These are phyloP conservation scores for Dryobates pubescens DNA, from an alignment of 2,797 vertebrate genomes.

Conservation along the genomic window DNA sequence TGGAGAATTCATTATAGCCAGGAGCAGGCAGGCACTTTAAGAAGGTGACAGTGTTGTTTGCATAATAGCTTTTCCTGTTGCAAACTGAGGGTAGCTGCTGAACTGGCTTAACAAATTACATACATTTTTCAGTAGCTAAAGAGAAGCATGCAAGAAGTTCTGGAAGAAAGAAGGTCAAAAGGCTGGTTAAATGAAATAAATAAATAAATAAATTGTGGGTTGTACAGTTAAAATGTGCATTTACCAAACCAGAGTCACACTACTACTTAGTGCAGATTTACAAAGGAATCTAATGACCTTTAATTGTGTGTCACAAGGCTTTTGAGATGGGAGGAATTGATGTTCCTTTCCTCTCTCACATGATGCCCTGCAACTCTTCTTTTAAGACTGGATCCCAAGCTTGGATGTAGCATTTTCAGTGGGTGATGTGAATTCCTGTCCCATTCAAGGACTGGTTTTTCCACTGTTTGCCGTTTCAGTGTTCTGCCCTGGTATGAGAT, in stretches of 20 bases:
- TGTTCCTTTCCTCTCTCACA: neutral
- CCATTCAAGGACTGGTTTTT: neutral
- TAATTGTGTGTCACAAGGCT: neutral
- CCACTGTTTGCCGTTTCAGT: neutral
- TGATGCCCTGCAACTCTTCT: neutral
- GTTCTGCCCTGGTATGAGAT: neutral
- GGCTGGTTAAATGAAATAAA: neutral
- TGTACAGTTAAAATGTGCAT: neutral
- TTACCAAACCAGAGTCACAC: neutral
- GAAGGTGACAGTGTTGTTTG: conserved; percentile 22
- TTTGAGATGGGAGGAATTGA: neutral
- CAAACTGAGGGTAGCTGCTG: neutral
- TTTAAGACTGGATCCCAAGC: neutral
- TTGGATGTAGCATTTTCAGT: neutral
- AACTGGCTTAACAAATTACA: neutral
- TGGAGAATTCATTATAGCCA: conserved; percentile 39
- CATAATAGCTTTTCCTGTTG: neutral
- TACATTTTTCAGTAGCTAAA: neutral
- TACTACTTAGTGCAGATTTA: neutral
- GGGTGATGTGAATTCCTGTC: neutral
- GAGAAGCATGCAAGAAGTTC: neutral
- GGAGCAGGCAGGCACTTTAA: neutral
- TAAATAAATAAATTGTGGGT: neutral
- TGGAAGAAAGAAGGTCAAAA: neutral
- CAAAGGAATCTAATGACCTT: neutral